Conservation (phyloP, 2,113 vertebrate species). For the Toxotes chatareus region DNA sequence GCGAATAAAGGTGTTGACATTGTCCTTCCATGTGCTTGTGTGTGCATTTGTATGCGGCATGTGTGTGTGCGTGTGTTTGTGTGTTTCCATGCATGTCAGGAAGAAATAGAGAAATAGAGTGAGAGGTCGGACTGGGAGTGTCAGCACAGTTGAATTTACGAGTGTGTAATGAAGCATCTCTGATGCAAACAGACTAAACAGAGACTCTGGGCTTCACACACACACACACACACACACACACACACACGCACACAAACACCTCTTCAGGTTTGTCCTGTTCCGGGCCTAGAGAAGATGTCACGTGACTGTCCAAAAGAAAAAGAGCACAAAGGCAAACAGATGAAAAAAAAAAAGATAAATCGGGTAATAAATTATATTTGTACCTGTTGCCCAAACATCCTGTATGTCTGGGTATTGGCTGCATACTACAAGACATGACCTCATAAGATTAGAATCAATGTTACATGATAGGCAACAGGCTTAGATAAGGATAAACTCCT, state of each 20-base stretch:
- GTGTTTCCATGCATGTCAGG: conserved; percentile 44
- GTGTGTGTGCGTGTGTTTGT: conserved; percentile 13
- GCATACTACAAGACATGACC: too few relatives aligned
- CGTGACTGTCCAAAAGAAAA: neutral
- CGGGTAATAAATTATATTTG: neutral
- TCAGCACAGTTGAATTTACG: conserved; percentile 67
- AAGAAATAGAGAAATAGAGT: conserved; percentile 40
- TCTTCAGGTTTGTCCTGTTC: conserved; percentile 16
- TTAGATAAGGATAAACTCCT: neutral
- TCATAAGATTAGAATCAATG: neutral
- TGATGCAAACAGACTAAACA: conserved; percentile 74
- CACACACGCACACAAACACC: conserved; percentile 12
- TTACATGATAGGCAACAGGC: neutral
- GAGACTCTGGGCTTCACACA: conserved; percentile 40
- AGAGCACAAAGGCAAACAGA: conserved; percentile 9
- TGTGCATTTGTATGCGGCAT: conserved; percentile 22
- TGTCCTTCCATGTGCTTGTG: neutral
- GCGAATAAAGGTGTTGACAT: neutral
- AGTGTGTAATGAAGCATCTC: conserved; percentile 73
- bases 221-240: conserved; percentile 2
- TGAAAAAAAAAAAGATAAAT: neutral
- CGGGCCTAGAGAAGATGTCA: conserved; percentile 11
- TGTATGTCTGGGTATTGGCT: neutral
- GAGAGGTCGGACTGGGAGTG: conserved; percentile 49
- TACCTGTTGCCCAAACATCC: neutral